Base-by-base conservation (phyloP, 2,888 invertebrate genomes). In the Tinea pellionella region DNA sequence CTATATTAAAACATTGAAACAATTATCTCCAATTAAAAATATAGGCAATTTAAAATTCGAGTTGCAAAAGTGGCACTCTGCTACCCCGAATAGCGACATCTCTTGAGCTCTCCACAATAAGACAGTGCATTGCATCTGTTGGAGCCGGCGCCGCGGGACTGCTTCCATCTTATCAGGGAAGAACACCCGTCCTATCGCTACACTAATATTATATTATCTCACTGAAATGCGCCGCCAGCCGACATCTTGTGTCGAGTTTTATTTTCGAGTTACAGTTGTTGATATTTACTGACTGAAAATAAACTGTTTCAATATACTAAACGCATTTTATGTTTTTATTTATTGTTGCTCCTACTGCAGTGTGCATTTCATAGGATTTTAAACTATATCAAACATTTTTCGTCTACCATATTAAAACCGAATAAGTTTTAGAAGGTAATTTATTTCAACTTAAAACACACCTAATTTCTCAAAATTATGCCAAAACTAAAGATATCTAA, bases 161-260 rank as follows among this genome's bases (percentile, higher is more conserved):
- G 29, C 41, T 42, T 15, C 24, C 51, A 16, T 32, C 62, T 61
- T 64, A 64, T 64, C 64, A 18, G 55, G 13, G 42, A 19, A 61
- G 53, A 51, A 61, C 64, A 64, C 59, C 62, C 64, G 61, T 60
- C 62, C 61, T 64, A 63, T 64, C 63, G 37, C 51, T 19, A 47
- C 47, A 53, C 53, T 53, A 53, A 53, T 53, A 53, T 53, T 53
- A 53, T 30, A 56, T 13, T n/a, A 16, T 56, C 56, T 16, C n/a
- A 56, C 2, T 47, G 12, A 47, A 37, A 37, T 15, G 15, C 47
- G 47, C 47, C 9, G 47, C 47, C 9, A 8, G 13, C 3, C 47
- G 47, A 47, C 15, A 47, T 47, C 47, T 15, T 16, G 47, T 37
- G n/a, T 47, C 18, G 47, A 18, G 8, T 47, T 24, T 47, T 15